Conservation (phyloP, 2,888 invertebrate species). For the Antitype chi region DNA sequence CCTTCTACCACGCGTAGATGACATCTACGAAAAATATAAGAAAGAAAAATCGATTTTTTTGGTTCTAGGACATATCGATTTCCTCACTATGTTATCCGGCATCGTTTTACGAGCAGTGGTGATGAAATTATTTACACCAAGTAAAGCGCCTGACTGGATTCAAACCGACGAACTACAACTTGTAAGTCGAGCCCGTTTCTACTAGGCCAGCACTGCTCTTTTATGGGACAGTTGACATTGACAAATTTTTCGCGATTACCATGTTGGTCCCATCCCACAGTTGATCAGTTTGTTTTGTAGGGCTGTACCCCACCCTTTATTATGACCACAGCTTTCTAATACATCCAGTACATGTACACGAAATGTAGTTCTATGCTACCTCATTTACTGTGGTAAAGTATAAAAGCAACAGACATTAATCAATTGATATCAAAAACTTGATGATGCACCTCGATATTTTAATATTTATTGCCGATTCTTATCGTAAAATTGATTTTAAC, state of each 20-base stretch:
- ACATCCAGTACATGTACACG: neutral
- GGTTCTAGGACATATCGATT: too few species aligned
- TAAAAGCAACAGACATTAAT: conserved; percentile 54
- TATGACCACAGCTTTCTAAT: neutral
- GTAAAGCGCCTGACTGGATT: too few species aligned
- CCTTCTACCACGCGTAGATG: too few species aligned
- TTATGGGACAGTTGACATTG: neutral
- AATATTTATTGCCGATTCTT: conserved; percentile 65
- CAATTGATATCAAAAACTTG: conserved; percentile 47
- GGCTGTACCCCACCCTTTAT: neutral
- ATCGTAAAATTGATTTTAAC: conserved; percentile 67
- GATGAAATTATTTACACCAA: too few species aligned
- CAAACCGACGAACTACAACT: too few species aligned
- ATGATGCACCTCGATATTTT: conserved; percentile 62
- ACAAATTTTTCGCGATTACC: neutral
- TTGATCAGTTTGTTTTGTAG: neutral
- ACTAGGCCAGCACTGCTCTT: too few species aligned
- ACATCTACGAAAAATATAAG: too few species aligned
- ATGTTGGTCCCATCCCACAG: neutral
- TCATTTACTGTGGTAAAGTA: conserved; percentile 35
- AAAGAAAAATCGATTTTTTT: too few species aligned
- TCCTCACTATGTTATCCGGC: too few species aligned
- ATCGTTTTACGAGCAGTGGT: too few species aligned
- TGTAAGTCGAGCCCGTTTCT: too few species aligned
- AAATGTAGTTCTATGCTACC: conserved; percentile 2